Conservation (phyloP, 2,888 invertebrate genomes). For the Pterostichus niger region DNA sequence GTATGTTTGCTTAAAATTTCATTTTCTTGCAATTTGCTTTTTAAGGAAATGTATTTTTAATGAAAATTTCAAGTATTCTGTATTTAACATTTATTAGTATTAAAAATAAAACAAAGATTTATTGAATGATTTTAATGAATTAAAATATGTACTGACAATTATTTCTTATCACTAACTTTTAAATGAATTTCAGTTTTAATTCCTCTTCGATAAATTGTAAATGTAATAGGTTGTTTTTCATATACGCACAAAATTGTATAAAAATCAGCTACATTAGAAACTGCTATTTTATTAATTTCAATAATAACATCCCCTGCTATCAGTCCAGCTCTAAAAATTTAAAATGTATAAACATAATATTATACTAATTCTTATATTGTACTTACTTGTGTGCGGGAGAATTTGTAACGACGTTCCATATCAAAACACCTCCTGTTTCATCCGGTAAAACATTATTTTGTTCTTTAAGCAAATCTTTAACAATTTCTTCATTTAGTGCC, state of each 20-base stretch:
- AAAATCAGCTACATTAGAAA: conserved; percentile 77
- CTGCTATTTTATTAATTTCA: conserved; percentile 83
- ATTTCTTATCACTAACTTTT: conserved; percentile 23
- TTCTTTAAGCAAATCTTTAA: conserved; percentile 84
- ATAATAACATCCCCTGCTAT: conserved; percentile 90
- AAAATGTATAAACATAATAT: conserved; percentile 47
- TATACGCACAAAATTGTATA: conserved; percentile 9
- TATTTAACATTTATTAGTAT: too few species aligned
- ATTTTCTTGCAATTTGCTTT: too few species aligned
- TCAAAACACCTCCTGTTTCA: conserved; percentile 87
- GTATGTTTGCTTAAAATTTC: too few species aligned
- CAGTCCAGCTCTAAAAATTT: conserved; percentile 84
- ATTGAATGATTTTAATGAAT: too few species aligned
- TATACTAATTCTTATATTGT: neutral
- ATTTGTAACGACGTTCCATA: conserved; percentile 86
- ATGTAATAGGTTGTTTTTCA: neutral
- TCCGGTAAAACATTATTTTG: conserved; percentile 82
- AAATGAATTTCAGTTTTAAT: conserved; percentile 15
- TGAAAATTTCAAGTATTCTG: too few species aligned
- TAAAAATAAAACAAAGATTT: too few species aligned
- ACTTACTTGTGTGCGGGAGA: conserved; percentile 43
- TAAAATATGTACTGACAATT: neutral
- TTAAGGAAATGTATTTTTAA: too few species aligned
- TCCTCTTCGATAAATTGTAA: conserved; percentile 44
- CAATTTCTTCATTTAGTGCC: conserved; percentile 85